phyloP scores from a whole-genome alignment of 2,113 vertebrate genomes.

The Tetraodon nigroviridis region DNA sequence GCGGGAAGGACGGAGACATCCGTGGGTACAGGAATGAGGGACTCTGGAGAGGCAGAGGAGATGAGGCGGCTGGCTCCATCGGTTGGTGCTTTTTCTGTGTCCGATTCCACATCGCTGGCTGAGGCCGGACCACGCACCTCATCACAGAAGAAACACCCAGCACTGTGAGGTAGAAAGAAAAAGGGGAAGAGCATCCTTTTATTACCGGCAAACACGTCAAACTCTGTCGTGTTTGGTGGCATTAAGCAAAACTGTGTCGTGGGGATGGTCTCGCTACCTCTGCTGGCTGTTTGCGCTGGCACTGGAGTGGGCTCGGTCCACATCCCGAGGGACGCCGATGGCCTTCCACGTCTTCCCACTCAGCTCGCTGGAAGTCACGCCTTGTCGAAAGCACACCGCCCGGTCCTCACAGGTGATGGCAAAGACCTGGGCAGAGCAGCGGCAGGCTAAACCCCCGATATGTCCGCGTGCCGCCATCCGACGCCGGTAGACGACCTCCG shows the following conservation, averaged over 20 bases:
- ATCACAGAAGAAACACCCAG: conserved; percentile 91
- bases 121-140: conserved; percentile 80
- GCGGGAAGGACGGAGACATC: conserved; percentile 7
- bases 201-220: too few species aligned
- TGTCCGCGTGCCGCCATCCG: neutral
- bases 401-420: conserved; percentile 84
- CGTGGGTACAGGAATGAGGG: conserved; percentile 1
- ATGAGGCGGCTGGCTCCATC: conserved; percentile 12
- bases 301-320: conserved; percentile 84
- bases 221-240: neutral
- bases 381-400: conserved; percentile 86
- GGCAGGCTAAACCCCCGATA: neutral
- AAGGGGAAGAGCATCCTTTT: neutral
- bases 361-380: conserved; percentile 87
- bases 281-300: conserved; percentile 82
- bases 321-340: conserved; percentile 76
- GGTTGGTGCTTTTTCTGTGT: conserved; percentile 59
- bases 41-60: conserved; percentile 17
- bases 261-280: conserved; percentile 71
- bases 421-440: conserved; percentile 79
- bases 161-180: conserved; percentile 68
- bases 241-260: neutral
- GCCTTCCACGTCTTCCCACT: conserved; percentile 94
- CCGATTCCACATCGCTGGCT: conserved; percentile 77
- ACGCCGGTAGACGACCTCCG: neutral